Percentiles rank a stretch among this genome's conserved stretches.
Conservation (phyloP, 92 coral and sea anemone species). For the Palythoa heliodiscus region DNA sequence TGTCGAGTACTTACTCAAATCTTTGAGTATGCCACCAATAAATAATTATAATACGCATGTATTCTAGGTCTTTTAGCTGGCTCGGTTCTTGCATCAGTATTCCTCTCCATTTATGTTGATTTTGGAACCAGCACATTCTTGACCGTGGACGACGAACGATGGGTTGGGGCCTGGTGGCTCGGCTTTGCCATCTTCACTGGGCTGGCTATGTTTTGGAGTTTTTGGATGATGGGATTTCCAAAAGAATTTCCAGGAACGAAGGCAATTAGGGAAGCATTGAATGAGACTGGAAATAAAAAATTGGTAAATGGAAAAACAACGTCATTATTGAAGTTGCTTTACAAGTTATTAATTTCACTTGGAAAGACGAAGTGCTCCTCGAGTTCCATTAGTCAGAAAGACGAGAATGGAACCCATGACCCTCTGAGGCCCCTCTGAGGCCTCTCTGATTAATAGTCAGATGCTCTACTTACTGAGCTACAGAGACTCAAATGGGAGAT, state of each 20-base stretch:
- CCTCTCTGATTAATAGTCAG: no score
- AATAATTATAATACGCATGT: background rate
- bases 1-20: background rate
- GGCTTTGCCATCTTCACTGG: constrained; percentile 47
- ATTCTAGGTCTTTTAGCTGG: constrained; percentile 27
- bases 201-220: constrained; percentile 35
- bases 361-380: no score
- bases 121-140: constrained; percentile 37
- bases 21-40: no score
- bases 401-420: no score
- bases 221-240: constrained; percentile 58
- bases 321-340: background rate
- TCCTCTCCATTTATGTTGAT: constrained; percentile 56
- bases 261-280: constrained; percentile 13
- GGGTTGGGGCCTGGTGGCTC: constrained; percentile 65
- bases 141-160: constrained; percentile 43
- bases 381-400: no score
- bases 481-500: no score
- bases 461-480: no score
- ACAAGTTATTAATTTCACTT: background rate
- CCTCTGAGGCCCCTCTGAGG: no score
- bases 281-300: background rate
- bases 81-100: constrained; percentile 35
- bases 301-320: background rate
- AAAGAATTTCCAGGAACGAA: constrained; percentile 42